Evolutionary conservation across 2,797 vertebrate genomes (phyloP), one percentile per base, ranked within the genome.

Genomic region (Ataeniobius toweri): DNA sequence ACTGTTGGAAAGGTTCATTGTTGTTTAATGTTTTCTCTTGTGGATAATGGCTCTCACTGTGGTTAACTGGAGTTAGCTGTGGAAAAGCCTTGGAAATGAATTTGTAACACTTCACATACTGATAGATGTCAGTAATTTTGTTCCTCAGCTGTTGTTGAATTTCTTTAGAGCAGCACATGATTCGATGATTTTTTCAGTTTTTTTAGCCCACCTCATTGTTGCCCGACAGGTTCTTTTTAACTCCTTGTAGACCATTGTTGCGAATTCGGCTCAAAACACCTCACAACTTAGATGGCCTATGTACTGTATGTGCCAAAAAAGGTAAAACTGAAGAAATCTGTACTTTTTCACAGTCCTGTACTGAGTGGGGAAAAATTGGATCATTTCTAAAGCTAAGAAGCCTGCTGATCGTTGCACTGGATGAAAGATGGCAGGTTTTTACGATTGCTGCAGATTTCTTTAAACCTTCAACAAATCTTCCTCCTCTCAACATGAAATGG

Each of bases 391-490:
- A 86, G 76, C 86, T 81, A 84, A 89, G 81, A 83, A 69, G 74
- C 63, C 58, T 18, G 71, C 73, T 82, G 78, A 76, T 55, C 79
- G 76, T 74, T 53, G 55, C 71, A 69, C 79, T 80, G 72, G 73
- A 86, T 58, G 79, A 80, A 76, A 80, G 76, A 87, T 81, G 83
- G 82, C 78, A 80, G 79, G 56, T 90, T 88, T 88, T 69, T 91
- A 90, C 85, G 89, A 88, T 75, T 4, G 69, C 85, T 63, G 85
- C 71, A 71, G 80, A 85, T 80, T 80, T 77, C 68, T 86, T 78
- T 88, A 63, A 88, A 80, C 85, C 75, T 26, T 76, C 83, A 51
- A 87, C 91, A 92, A 92, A 93, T 93, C 91, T 88, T 73, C 74
- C 53, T 74, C 81, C 79, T 89, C 80, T 85, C 84, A 58, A 83